These are phyloP conservation scores for Todus mexicanus DNA, from an alignment of 2,797 vertebrate species.

Conservation along the genomic window DNA sequence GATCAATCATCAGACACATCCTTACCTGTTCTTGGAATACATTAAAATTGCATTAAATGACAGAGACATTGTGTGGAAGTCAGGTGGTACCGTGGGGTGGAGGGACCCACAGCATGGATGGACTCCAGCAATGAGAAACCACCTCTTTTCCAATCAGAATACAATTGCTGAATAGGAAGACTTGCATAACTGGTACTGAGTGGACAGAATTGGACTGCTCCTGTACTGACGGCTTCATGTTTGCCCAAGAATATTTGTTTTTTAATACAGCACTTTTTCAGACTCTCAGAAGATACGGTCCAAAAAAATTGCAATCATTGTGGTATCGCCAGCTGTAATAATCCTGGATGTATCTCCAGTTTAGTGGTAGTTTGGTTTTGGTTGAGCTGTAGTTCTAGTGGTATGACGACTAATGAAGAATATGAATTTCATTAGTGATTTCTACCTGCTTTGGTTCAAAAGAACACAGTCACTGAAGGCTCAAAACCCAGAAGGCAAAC, in stretches of 20 bases:
- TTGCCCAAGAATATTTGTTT: neutral
- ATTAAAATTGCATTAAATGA: neutral
- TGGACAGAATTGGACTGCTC: neutral
- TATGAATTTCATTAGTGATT: neutral
- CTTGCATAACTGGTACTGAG: neutral
- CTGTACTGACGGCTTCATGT: neutral
- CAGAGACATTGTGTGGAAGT: neutral
- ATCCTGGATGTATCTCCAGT: neutral
- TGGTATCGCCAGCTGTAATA: neutral
- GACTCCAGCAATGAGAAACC: neutral
- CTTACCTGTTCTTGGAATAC: neutral
- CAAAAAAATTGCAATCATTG: neutral
- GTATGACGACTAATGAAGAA: neutral
- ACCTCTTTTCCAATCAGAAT: neutral
- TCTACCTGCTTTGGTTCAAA: neutral
- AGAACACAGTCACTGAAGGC: neutral
- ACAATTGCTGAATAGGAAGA: neutral
- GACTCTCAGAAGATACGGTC: neutral
- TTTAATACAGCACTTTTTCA: neutral
- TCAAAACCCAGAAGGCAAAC: neutral
- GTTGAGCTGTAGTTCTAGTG: neutral
- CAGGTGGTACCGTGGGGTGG: neutral
- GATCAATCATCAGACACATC: neutral
- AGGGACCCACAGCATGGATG: neutral
- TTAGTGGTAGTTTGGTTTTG: neutral